Percentiles rank a stretch among this genome's conserved stretches.
phyloP scores from a whole-genome alignment of 1,140 invertebrate genomes.

The Eriosoma lanigerum region DNA sequence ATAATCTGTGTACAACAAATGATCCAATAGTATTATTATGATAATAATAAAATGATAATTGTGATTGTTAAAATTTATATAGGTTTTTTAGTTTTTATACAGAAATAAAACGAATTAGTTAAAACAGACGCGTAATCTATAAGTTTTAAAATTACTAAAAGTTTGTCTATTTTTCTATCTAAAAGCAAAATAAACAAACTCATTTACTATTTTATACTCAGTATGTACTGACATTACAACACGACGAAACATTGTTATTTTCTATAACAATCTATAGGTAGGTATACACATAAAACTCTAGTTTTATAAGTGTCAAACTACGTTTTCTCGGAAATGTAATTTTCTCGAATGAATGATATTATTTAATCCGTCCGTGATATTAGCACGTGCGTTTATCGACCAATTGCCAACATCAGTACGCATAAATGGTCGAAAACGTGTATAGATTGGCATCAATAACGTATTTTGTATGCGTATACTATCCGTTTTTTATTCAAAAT shows the following conservation, averaged over 20 bases:
- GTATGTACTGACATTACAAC: no score
- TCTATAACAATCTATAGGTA: slow-evolving; percentile 6
- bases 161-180: no score
- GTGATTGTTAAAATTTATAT: no score
- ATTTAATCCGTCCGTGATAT: not conserved
- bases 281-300: not conserved
- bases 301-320: not conserved
- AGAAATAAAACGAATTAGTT: no score
- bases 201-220: slow-evolving; percentile 7
- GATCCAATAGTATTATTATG: no score
- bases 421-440: not conserved
- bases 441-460: not conserved
- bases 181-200: no score
- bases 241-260: slow-evolving; percentile 28
- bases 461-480: not conserved
- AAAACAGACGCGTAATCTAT: no score
- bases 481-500: slow-evolving; percentile 4
- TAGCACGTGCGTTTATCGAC: not conserved
- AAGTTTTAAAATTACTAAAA: no score
- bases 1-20: no score
- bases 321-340: not conserved
- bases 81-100: no score
- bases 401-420: not conserved
- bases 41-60: no score
- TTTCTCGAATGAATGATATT: slow-evolving; percentile 13